Evolutionary conservation across 2,888 invertebrate genomes (phyloP).

Genomic region (Morpho helenor): DNA sequence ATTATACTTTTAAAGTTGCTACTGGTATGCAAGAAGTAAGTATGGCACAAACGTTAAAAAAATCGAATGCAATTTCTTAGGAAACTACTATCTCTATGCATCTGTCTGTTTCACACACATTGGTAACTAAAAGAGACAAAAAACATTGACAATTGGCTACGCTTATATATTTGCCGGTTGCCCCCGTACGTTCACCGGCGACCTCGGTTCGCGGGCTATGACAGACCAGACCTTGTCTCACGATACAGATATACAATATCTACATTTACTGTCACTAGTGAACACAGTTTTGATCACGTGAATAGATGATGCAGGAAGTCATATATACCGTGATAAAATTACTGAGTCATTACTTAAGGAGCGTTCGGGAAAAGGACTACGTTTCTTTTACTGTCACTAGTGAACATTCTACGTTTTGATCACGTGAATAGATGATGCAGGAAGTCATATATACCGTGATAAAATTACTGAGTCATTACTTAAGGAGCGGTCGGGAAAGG

Average conservation of each 20-base stretch:
- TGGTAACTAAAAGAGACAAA: constrained; percentile 32
- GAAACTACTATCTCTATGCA: constrained; percentile 24
- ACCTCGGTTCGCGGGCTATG: constrained; percentile 53
- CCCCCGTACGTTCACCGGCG: constrained; percentile 62
- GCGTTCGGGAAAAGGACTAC: constrained; percentile 3
- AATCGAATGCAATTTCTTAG: constrained; percentile 23
- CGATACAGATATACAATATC: constrained; percentile 44
- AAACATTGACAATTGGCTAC: constrained; percentile 44
- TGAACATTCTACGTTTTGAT: constrained; percentile 21
- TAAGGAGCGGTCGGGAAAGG: constrained; percentile 2
- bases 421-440: constrained; percentile 27
- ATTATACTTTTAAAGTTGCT: not conserved
- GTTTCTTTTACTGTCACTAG: constrained; percentile 41
- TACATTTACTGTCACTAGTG: constrained; percentile 39
- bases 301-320: constrained; percentile 30
- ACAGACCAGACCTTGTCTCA: constrained; percentile 59
- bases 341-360: constrained; percentile 8
- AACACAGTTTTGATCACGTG: constrained; percentile 23
- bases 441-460: constrained; percentile 22
- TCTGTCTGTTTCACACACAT: constrained; percentile 22
- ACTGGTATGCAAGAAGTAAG: not conserved
- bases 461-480: constrained; percentile 7
- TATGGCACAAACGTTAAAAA: constrained; percentile 12
- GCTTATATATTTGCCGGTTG: constrained; percentile 53
- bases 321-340: not conserved